Evolutionary conservation across 2,113 vertebrate genomes (phyloP).

Genomic region (Neotragus moschatus): DNA sequence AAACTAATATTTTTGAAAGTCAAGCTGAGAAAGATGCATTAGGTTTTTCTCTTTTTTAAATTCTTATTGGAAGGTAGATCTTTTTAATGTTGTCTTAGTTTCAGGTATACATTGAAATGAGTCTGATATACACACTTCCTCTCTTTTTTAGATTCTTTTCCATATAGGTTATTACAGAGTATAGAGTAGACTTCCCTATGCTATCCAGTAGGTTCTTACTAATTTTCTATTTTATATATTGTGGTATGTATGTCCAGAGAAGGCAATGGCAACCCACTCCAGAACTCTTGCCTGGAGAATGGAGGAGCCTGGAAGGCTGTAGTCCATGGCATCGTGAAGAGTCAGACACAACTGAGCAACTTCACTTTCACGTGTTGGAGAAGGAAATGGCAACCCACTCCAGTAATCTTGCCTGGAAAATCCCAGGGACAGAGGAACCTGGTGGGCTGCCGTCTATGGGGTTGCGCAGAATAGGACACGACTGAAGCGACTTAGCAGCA

Average conservation of each 20-base stretch:
- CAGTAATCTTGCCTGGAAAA: neutral
- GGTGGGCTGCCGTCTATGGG: neutral
- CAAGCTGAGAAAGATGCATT: neutral
- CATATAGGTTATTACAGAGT: neutral
- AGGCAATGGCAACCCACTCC: neutral
- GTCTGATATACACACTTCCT: neutral
- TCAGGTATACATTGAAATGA: neutral
- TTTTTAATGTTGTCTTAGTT: neutral
- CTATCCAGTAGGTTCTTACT: neutral
- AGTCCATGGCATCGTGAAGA: accelerated
- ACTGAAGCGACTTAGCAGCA: neutral
- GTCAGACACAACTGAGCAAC: accelerated
- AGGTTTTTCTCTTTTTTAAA: neutral
- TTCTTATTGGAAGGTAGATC: neutral
- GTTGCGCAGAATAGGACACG: accelerated
- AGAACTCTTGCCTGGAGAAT: neutral
- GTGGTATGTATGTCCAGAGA: neutral
- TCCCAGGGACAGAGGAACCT: neutral
- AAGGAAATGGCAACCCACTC: neutral
- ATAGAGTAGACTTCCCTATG: neutral
- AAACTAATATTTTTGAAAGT: no score
- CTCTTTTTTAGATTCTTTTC: neutral
- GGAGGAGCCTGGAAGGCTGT: neutral
- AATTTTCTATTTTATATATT: neutral
- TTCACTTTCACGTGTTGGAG: neutral